Conservation (phyloP, 2,113 vertebrate species). For the Oceanites oceanicus region DNA sequence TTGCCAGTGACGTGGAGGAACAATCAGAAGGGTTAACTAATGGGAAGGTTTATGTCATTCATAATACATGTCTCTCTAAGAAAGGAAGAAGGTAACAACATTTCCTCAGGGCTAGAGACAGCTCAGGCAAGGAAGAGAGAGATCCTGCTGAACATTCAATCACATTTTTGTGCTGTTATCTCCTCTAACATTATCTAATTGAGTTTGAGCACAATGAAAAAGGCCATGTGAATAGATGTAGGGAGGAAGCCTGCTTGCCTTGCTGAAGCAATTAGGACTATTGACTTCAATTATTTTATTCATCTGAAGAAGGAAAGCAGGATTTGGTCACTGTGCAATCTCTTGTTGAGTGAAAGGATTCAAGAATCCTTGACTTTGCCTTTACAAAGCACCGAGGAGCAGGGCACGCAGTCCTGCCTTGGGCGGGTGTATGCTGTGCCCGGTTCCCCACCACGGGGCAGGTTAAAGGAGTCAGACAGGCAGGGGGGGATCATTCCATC, state of each 20-base stretch:
- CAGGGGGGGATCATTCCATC: not conserved
- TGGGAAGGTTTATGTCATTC: slow-evolving; percentile 19
- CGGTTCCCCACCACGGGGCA: rapidly evolving
- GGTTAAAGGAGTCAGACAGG: not conserved
- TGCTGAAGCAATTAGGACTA: slow-evolving; percentile 1
- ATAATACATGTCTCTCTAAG: not conserved
- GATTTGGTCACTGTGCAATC: not conserved
- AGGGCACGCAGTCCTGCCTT: not conserved
- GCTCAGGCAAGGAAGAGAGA: slow-evolving; percentile 12
- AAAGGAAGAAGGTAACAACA: not conserved
- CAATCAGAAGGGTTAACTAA: slow-evolving; percentile 34
- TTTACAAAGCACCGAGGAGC: not conserved
- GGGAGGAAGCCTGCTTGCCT: not conserved
- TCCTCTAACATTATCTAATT: slow-evolving; percentile 9
- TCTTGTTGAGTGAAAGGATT: not conserved
- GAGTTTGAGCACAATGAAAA: not conserved
- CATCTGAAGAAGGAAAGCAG: not conserved
- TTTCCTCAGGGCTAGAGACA: not conserved
- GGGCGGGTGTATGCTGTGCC: not conserved
- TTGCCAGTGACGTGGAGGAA: not conserved
- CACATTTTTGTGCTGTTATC: slow-evolving; percentile 28
- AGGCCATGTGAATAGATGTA: not conserved
- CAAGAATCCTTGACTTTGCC: not conserved
- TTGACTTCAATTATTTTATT: not conserved
- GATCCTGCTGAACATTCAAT: slow-evolving; percentile 30